A percentile compares a stretch with the other conserved stretches of the same genome.
These are phyloP conservation scores for Coryphaenoides rupestris DNA, from an alignment of 2,113 vertebrate genomes.

Conservation along the genomic window DNA sequence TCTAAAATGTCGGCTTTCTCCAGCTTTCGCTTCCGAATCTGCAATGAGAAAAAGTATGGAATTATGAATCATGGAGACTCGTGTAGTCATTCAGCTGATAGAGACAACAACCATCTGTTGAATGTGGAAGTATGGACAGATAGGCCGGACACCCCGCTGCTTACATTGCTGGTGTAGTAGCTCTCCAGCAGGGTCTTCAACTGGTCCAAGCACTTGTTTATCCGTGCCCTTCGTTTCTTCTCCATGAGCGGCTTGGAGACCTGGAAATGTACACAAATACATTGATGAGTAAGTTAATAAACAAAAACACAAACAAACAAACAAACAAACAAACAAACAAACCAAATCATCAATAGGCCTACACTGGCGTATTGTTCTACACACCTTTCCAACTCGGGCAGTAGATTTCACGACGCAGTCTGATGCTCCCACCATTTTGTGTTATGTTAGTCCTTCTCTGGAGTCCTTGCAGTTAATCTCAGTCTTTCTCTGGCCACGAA, in stretches of 20 bases:
- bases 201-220: conserved; percentile 85
- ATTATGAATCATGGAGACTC: background rate
- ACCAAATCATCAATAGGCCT: background rate
- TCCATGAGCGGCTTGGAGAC: conserved; percentile 90
- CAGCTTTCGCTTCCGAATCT: conserved; percentile 88
- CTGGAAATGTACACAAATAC: conserved; percentile 49
- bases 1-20: conserved; percentile 91
- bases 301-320: background rate
- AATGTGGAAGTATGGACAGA: too few relatives aligned
- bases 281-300: background rate
- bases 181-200: conserved; percentile 80
- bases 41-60: background rate
- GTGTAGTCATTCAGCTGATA: too few relatives aligned
- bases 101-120: too few relatives aligned
- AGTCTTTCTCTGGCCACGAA: conserved; percentile 22
- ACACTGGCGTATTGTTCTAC: background rate
- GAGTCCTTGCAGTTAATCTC: conserved; percentile 25
- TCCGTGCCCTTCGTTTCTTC: conserved; percentile 84
- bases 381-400: conserved; percentile 54
- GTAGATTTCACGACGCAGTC: conserved; percentile 51
- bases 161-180: conserved; percentile 83
- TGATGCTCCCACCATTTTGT: conserved; percentile 66
- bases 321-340: background rate
- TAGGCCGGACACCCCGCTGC: conserved; percentile 11
- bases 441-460: conserved; percentile 18